Evolutionary conservation across 2,888 invertebrate genomes (phyloP).

Genomic region (Drosophila histrio): DNA sequence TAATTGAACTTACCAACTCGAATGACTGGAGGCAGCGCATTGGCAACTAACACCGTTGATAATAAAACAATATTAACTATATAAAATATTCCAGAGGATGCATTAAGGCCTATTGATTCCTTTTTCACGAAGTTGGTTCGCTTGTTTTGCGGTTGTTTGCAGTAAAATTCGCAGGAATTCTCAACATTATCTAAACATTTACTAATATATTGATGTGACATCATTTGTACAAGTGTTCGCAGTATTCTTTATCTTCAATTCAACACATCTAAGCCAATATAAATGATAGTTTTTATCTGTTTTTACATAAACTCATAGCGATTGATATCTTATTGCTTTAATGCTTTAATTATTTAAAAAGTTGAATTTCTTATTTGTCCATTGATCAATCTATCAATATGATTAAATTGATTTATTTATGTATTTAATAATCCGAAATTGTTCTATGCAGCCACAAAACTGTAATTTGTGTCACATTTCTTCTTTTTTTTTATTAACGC

Average conservation of each 20-base stretch:
- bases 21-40: slow-evolving; percentile 87
- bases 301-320: not conserved
- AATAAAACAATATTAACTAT: slow-evolving; percentile 31
- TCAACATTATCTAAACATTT: slow-evolving; percentile 8
- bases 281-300: not conserved
- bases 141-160: slow-evolving; percentile 1
- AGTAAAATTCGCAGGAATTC: slow-evolving; percentile 3
- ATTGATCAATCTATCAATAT: not conserved
- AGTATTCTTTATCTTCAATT: not conserved
- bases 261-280: not conserved
- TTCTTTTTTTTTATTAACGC: not conserved
- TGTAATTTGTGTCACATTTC: slow-evolving; percentile 22
- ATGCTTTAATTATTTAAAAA: not conserved
- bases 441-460: slow-evolving; percentile 21
- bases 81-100: slow-evolving; percentile 17
- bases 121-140: slow-evolving; percentile 9
- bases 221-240: not conserved
- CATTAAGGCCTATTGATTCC: not conserved
- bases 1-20: slow-evolving; percentile 86
- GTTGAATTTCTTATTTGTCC: too few species aligned
- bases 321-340: not conserved
- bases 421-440: not conserved
- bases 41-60: slow-evolving; percentile 77
- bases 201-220: slow-evolving; percentile 12
- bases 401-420: not conserved